Evolutionary conservation across 2,888 invertebrate genomes (phyloP), one percentile per base, ranked within the genome.

Genomic region (Coleophora flavipennella): DNA sequence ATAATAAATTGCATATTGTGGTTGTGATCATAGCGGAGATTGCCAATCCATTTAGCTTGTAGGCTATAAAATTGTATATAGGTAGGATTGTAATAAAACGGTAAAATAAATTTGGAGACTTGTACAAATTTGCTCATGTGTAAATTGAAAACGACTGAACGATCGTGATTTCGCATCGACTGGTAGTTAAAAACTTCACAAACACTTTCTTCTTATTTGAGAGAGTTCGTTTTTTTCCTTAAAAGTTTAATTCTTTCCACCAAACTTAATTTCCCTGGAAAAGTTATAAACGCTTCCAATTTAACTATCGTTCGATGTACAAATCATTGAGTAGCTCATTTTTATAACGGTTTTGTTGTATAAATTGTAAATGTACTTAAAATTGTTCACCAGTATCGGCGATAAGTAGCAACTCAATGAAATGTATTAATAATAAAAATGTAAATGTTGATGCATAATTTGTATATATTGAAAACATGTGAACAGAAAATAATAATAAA

Each of bases 101-200:
- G 54, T 72, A 67, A 67, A 67, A 71, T 68, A 67, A 70, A 79
- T 81, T 81, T 78, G 73, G 77, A 79, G 69, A 78, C 69, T 76
- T 84, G 83, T 84, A 84, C 81, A 84, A 84, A 77, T 70, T 67
- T 83, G 83, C 83, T 84, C 83, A 83, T 65, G 64, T 78, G 77
- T 80, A 78, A 73, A 73, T 78, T 79, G 59, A 73, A 79, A 77
- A 81, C 63, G 81, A 81, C 81, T 81, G 81, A 81, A 72, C 66
- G 73, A 67, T 74, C 69, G 71, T 58, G 63, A 63, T 76, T 77
- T 76, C 69, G 72, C 70, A 70, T 78, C 69, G 80, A 81, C 77
- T 80, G 81, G 67, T 81, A 81, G 78, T 51, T 76, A 69, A 71
- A 67, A 29, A 20, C 6, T 20, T 20, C 20, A 6, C 20, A 6